A percentile compares a stretch with the other conserved stretches of the same genome.
Conservation (phyloP, 2,113 vertebrate species). For the Mastomys natalensis region DNA sequence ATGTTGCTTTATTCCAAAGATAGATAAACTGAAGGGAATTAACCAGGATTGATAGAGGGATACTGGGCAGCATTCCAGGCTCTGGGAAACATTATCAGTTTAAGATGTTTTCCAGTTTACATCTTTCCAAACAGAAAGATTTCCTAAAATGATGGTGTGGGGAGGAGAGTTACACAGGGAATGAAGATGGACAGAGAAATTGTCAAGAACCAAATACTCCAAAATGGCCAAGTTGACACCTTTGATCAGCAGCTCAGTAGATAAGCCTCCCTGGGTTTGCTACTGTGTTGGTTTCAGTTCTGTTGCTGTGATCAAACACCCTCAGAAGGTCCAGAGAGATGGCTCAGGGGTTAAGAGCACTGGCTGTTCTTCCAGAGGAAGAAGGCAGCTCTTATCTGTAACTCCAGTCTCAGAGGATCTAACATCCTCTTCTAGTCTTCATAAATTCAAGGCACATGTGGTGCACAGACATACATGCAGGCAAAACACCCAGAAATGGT, state of each 20-base stretch:
- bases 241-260: conserved; percentile 9
- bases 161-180: rapidly evolving
- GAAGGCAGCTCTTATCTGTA: not conserved
- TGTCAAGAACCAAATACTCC: not conserved
- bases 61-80: rapidly evolving
- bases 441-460: too few relatives aligned
- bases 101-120: rapidly evolving
- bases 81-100: not conserved
- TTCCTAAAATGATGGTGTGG: not conserved
- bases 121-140: not conserved
- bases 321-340: not conserved
- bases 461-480: not conserved
- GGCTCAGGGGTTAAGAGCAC: not conserved
- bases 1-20: not conserved
- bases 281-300: not conserved
- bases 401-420: too few relatives aligned
- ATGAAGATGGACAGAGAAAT: not conserved
- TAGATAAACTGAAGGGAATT: not conserved
- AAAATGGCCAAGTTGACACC: not conserved
- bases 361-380: not conserved
- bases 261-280: not conserved
- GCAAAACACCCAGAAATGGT: not conserved
- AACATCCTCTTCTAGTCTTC: not conserved
- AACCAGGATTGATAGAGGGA: not conserved
- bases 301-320: too few relatives aligned